phyloP scores from a whole-genome alignment of 2,113 vertebrate genomes.

The Gobius niger region DNA sequence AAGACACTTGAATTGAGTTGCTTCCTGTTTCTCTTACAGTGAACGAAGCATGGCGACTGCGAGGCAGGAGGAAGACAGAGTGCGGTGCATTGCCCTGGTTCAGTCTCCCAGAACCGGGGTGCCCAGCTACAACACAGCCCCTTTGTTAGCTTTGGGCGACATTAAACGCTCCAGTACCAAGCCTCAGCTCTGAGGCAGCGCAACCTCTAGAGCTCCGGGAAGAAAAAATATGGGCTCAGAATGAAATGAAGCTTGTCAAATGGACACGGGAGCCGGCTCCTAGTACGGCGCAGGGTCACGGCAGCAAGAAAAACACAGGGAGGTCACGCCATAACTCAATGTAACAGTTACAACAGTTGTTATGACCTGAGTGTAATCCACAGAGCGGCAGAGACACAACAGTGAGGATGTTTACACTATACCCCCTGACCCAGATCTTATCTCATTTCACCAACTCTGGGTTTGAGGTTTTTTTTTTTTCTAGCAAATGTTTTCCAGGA shows the following conservation, averaged over 20 bases:
- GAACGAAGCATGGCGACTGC: conserved; percentile 36
- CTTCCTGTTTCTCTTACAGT: conserved; percentile 54
- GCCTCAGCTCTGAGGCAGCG: conserved; percentile 49
- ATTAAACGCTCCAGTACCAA: conserved; percentile 72
- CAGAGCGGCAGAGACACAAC: conserved; percentile 57
- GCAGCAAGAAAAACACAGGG: conserved; percentile 46
- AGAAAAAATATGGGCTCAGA: conserved; percentile 70
- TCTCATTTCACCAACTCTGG: conserved; percentile 27
- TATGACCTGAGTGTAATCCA: conserved; percentile 58
- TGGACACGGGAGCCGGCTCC: conserved; percentile 67
- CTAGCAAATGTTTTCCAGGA: conserved; percentile 38
- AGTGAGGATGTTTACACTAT: conserved; percentile 43
- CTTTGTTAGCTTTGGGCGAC: conserved; percentile 71
- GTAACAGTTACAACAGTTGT: conserved; percentile 59
- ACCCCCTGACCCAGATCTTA: conserved; percentile 43
- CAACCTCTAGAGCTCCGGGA: conserved; percentile 63
- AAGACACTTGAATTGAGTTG: conserved; percentile 37
- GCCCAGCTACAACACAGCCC: conserved; percentile 65
- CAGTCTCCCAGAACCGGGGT: conserved; percentile 72
- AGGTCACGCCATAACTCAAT: conserved; percentile 52
- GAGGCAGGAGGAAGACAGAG: conserved; percentile 48
- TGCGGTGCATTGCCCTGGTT: conserved; percentile 59
- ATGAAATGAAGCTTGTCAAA: conserved; percentile 74
- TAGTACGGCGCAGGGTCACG: conserved; percentile 57
- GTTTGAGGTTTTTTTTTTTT: conserved; percentile 41